Percentiles rank a stretch among this genome's conserved stretches.
These are phyloP conservation scores for Canis aureus DNA, from an alignment of 2,113 vertebrate species.

Conservation along the genomic window DNA sequence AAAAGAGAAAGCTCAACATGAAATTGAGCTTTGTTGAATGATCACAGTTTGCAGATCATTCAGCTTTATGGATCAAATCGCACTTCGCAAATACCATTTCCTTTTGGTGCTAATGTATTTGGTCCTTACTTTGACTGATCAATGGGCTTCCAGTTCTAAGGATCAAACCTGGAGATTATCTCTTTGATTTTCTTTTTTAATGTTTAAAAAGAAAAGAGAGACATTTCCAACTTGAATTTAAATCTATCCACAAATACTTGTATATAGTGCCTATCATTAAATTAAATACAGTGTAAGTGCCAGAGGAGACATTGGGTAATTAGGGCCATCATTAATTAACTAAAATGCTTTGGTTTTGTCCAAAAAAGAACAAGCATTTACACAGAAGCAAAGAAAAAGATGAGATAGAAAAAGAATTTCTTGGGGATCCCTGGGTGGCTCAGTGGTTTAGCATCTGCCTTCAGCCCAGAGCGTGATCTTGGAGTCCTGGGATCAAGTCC, in stretches of 20 bases:
- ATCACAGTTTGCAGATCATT: neutral
- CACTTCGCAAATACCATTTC: neutral
- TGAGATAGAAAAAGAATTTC: neutral
- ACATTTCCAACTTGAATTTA: neutral
- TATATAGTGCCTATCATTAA: neutral
- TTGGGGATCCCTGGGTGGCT: neutral
- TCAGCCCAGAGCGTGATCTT: too few species aligned
- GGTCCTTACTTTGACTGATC: neutral
- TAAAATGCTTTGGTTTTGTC: neutral
- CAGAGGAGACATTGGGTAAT: neutral
- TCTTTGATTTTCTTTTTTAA: neutral
- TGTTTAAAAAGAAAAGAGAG: slow-evolving; percentile 43
- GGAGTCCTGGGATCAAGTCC: too few species aligned
- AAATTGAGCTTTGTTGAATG: neutral
- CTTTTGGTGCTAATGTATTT: neutral
- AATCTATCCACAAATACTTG: neutral
- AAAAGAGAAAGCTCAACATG: neutral
- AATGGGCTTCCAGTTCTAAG: neutral
- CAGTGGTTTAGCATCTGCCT: too few species aligned
- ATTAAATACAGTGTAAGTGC: neutral
- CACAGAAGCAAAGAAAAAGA: neutral
- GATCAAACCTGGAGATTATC: slow-evolving; percentile 5
- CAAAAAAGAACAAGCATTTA: neutral
- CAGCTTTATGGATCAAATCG: neutral
- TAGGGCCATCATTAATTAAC: neutral